Conservation (phyloP, 2,113 vertebrate genomes). For the Pelobates fuscus region DNA sequence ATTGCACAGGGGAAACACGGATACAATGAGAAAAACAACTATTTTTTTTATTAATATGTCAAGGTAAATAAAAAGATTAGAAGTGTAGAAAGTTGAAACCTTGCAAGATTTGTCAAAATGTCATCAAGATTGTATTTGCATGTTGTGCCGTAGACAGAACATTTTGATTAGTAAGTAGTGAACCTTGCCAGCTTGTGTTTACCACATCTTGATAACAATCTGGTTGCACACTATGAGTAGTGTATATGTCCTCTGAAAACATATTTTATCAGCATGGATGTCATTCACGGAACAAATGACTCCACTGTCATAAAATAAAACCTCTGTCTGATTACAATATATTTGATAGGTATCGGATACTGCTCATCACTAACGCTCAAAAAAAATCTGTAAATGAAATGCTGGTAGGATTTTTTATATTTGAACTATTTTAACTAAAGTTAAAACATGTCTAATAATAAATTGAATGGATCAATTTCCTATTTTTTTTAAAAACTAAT, state of each 20-base stretch:
- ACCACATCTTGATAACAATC: conserved; percentile 75
- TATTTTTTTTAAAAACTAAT: no score
- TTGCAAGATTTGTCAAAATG: conserved; percentile 81
- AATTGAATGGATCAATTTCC: no score
- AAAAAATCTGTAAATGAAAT: no score
- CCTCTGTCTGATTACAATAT: background rate
- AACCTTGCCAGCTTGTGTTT: conserved; percentile 66
- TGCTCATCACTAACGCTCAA: no score
- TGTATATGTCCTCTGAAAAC: conserved; percentile 78
- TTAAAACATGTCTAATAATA: no score
- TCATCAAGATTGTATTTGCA: conserved; percentile 80
- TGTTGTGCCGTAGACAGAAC: conserved; percentile 71
- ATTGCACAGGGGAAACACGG: no score
- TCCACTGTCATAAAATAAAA: background rate
- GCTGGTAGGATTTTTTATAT: no score
- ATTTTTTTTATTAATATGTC: conserved; percentile 44
- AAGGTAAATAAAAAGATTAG: conserved; percentile 59
- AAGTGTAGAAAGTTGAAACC: conserved; percentile 58
- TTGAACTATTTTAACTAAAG: no score
- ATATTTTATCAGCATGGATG: conserved; percentile 72
- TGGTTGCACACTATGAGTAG: conserved; percentile 76
- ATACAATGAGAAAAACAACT: no score
- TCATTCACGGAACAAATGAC: conserved; percentile 66
- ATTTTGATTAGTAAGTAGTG: conserved; percentile 75
- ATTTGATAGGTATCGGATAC: no score